phyloP scores from a whole-genome alignment of 2,113 vertebrate genomes.

The Chauna torquata region DNA sequence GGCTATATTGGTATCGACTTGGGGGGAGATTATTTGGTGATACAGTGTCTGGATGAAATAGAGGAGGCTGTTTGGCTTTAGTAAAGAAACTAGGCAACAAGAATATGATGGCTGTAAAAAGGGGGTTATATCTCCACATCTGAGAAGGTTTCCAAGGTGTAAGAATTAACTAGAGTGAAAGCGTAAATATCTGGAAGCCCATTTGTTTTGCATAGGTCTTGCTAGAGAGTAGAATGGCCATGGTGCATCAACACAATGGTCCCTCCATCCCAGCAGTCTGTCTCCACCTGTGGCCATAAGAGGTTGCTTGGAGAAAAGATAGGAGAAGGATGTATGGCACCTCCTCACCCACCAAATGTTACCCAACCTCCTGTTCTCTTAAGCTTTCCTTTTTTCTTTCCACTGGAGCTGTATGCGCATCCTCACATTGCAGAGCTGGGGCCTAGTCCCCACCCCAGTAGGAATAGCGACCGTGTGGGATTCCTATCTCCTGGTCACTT shows the following conservation, averaged over 20 bases:
- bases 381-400: not conserved
- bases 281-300: not conserved
- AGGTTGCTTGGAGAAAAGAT: not conserved
- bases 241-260: not conserved
- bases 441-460: not conserved
- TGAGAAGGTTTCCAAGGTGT: not conserved
- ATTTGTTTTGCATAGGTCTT: not conserved
- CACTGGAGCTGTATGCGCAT: not conserved
- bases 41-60: not conserved
- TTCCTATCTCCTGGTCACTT: not conserved
- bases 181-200: not conserved
- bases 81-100: not conserved
- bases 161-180: not conserved
- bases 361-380: not conserved
- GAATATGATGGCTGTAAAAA: not conserved
- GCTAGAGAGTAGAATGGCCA: not conserved
- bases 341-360: not conserved
- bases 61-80: not conserved
- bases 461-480: not conserved
- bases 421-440: not conserved
- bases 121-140: not conserved
- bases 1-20: not conserved
- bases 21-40: not conserved
- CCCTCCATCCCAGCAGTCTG: not conserved
- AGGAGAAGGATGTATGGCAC: not conserved